These are phyloP conservation scores for Limonius californicus DNA, from an alignment of 1,140 invertebrate genomes.

Conservation along the genomic window DNA sequence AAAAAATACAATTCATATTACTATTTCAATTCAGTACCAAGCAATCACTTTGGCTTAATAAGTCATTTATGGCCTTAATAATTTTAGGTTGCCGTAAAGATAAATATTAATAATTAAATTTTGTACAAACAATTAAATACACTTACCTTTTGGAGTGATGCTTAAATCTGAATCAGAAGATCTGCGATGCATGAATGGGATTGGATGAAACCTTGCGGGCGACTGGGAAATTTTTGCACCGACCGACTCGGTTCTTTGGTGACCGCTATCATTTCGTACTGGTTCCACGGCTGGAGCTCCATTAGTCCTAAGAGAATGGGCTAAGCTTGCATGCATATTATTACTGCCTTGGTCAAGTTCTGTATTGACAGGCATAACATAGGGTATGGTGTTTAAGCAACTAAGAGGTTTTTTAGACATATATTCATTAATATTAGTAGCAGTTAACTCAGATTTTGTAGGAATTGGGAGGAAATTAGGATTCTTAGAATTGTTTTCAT, in stretches of 20 bases:
- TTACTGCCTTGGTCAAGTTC: conserved; percentile 41
- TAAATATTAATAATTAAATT: neutral
- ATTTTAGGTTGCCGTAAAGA: neutral
- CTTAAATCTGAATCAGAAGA: conserved; percentile 92
- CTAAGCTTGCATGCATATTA: conserved; percentile 45
- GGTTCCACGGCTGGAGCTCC: conserved; percentile 33
- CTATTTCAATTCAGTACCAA: neutral
- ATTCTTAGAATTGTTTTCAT: neutral
- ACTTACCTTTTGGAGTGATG: conserved; percentile 84
- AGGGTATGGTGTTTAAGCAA: neutral
- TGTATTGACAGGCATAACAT: conserved; percentile 33
- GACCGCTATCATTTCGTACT: conserved; percentile 21
- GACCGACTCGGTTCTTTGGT: conserved; percentile 31
- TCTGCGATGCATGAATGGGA: conserved; percentile 62
- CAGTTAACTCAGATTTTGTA: conserved; percentile 18
- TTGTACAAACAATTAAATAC: no score
- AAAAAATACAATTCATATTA: conserved; percentile 22
- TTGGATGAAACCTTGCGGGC: conserved; percentile 53
- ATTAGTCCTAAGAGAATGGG: conserved; percentile 38
- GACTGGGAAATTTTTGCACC: conserved; percentile 46
- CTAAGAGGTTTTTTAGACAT: neutral
- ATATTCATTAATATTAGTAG: conserved; percentile 27
- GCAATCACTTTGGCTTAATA: neutral
- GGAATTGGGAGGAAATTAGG: neutral
- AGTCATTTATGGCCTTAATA: neutral